A percentile compares a stretch with the other conserved stretches of the same genome.
These are phyloP conservation scores for Drosophila arawakana DNA, from an alignment of 1,140 invertebrate species.

Conservation along the genomic window DNA sequence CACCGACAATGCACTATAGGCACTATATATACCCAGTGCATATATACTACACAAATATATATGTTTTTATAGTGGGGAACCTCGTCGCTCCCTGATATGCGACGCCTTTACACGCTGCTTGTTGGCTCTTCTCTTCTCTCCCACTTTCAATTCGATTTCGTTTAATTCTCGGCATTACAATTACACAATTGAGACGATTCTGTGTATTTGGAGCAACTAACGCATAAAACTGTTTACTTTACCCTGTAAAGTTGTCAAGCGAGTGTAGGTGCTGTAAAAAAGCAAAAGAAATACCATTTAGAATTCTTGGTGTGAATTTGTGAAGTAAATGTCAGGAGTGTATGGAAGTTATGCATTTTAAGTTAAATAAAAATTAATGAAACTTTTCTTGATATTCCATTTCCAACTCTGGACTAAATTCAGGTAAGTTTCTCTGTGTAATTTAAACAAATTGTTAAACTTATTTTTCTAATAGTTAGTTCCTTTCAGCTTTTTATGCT, in stretches of 20 bases:
- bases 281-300: background rate
- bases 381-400: too few species aligned
- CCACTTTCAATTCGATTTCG: constrained; percentile 56
- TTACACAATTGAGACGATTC: constrained; percentile 48
- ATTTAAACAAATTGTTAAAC: too few species aligned
- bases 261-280: background rate
- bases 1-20: constrained; percentile 13
- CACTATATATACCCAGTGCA: constrained; percentile 8
- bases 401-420: too few species aligned
- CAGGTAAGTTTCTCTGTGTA: too few species aligned
- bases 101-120: constrained; percentile 33
- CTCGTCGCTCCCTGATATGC: constrained; percentile 7
- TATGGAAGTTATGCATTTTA: too few species aligned
- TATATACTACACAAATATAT: background rate
- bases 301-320: too few species aligned
- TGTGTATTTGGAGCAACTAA: constrained; percentile 26
- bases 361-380: too few species aligned
- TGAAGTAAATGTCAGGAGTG: too few species aligned
- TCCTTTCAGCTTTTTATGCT: background rate
- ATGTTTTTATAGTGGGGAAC: constrained; percentile 4
- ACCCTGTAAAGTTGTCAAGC: background rate
- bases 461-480: background rate
- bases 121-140: background rate
- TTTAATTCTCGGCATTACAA: constrained; percentile 39
- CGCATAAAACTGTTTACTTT: constrained; percentile 27